A percentile compares a stretch with the other conserved stretches of the same genome.
Conservation (phyloP, 1,140 invertebrate species). For the Pseudomyrmex gracilis region DNA sequence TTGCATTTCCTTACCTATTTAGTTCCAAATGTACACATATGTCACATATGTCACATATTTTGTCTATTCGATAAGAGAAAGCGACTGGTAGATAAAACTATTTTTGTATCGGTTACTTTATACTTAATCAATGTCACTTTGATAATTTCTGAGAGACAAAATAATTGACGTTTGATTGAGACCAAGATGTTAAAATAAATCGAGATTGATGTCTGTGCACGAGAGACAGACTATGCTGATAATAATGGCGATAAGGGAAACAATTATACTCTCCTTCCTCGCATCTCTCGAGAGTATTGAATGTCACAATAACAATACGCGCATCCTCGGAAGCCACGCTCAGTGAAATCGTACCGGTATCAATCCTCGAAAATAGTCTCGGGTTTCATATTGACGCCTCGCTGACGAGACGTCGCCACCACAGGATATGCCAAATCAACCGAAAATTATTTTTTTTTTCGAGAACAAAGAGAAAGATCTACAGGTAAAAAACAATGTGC, state of each 20-base stretch:
- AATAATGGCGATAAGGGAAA: constrained; percentile 21
- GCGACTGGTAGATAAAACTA: neutral
- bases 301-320: constrained; percentile 41
- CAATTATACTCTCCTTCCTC: constrained; percentile 5
- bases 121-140: too few species aligned
- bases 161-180: neutral
- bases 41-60: neutral
- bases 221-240: constrained; percentile 5
- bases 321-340: constrained; percentile 36
- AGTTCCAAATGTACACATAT: too few species aligned
- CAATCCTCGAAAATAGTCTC: constrained; percentile 57
- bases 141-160: too few species aligned
- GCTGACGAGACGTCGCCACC: constrained; percentile 22
- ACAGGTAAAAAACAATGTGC: neutral
- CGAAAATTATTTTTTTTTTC: neutral
- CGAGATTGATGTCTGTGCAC: neutral
- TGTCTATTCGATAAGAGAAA: constrained; percentile 39
- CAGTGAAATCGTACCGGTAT: constrained; percentile 51
- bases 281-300: constrained; percentile 31
- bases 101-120: neutral
- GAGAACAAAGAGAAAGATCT: neutral
- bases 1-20: too few species aligned
- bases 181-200: constrained; percentile 4
- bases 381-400: constrained; percentile 48
- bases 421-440: constrained; percentile 1